Base-by-base conservation (phyloP, 92 coral and sea anemone genomes). In the Diadumene lineata region DNA sequence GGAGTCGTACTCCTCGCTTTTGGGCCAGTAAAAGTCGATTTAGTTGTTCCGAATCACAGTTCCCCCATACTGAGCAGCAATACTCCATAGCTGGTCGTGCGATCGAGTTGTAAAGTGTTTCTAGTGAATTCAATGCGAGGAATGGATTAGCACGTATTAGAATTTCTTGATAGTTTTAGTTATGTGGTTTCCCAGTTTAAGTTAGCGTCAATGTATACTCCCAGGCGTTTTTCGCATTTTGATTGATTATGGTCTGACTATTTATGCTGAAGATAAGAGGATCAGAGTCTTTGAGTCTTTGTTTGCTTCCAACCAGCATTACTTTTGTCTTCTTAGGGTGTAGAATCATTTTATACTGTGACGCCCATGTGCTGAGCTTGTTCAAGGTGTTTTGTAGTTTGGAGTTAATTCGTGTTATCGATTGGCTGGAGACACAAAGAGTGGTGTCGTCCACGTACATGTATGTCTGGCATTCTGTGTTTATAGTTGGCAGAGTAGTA, bases 81-180 rank as follows among this genome's bases (percentile, higher is more conserved):
- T n/a, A n/a, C n/a, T n/a, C n/a, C n/a, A n/a, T n/a, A 34, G 84
- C 7, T 30, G 73, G 84, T 46, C 56, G 46, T 23, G 78, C 84
- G 16, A 79, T 0, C 9, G 72, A 18, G 30, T 70, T 71, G 53
- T 79, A 51, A 22, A 79, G 34, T 10, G 25, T 57, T 23, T 21
- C n/a, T n/a, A n/a, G n/a, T n/a, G n/a, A n/a, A n/a, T n/a, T n/a
- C n/a, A n/a, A n/a, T n/a, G n/a, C n/a, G 31, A 70, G 38, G 16
- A 62, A 32, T 21, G 67, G 73, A 16, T 64, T 75, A 13, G 70
- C 62, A 50, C 61, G 24, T 22, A 62, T 26, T 71, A 71, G 34
- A 56, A 71, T 58, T 71, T 79, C 27, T 60, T 79, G 30, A 79
- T 62, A 27, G 24, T 34, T 11, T 27, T 46, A 18, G 11, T 0